Percentiles rank a stretch among this genome's conserved stretches.
These are phyloP conservation scores for Platypus cylindrus DNA, from an alignment of 2,888 invertebrate species.

Conservation along the genomic window DNA sequence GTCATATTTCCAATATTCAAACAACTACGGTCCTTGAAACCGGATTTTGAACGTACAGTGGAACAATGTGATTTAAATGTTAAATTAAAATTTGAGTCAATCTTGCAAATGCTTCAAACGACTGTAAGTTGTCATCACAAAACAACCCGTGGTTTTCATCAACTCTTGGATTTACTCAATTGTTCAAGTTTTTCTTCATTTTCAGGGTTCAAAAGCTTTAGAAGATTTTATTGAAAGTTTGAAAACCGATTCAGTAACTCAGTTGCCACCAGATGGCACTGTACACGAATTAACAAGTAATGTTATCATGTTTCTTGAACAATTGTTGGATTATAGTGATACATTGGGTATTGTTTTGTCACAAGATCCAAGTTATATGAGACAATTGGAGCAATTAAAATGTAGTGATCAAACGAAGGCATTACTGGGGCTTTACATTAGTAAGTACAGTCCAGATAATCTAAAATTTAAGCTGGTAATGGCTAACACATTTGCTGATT, in stretches of 20 bases:
- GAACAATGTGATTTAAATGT: constrained; percentile 58
- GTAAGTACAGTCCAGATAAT: constrained; percentile 36
- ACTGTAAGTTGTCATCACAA: constrained; percentile 49
- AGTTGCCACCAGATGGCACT: constrained; percentile 92
- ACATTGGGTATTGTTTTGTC: constrained; percentile 58
- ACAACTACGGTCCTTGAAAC: constrained; percentile 61
- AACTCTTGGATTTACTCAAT: neutral
- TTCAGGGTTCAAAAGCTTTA: constrained; percentile 73
- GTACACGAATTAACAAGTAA: constrained; percentile 94
- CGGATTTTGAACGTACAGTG: constrained; percentile 67
- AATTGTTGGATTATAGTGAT: constrained; percentile 65
- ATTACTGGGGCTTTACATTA: constrained; percentile 68
- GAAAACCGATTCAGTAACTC: constrained; percentile 59
- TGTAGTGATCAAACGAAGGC: constrained; percentile 47
- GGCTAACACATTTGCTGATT: too few species aligned
- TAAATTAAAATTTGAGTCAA: constrained; percentile 54
- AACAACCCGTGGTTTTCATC: too few species aligned
- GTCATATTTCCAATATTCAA: constrained; percentile 74
- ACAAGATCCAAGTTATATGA: constrained; percentile 45
- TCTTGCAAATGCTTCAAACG: constrained; percentile 58
- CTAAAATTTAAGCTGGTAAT: neutral
- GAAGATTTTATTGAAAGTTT: constrained; percentile 90
- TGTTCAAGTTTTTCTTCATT: neutral
- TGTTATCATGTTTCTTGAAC: constrained; percentile 83
- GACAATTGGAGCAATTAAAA: constrained; percentile 39